Conservation (phyloP, 2,797 vertebrate genomes). For the Octomys mimax region DNA sequence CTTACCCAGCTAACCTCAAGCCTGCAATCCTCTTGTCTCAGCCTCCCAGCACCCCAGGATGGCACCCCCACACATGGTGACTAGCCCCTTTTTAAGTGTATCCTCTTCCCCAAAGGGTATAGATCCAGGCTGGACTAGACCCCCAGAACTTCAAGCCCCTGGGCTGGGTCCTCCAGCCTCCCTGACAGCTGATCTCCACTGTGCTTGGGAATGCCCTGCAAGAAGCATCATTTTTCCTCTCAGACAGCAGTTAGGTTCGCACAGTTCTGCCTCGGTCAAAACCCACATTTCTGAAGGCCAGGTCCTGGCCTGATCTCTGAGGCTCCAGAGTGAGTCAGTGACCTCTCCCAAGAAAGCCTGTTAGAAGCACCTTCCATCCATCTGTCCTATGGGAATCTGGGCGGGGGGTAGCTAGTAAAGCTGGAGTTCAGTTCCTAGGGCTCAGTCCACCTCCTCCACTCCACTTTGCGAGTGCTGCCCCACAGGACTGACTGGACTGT, state of each 20-base stretch:
- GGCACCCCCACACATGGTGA: neutral
- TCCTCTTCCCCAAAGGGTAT: neutral
- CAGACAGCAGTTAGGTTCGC: neutral
- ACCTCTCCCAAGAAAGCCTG: constrained; percentile 10
- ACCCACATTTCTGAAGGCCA: neutral
- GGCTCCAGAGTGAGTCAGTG: neutral
- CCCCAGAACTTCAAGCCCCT: neutral
- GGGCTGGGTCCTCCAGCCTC: neutral
- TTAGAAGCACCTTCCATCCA: neutral
- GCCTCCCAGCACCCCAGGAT: neutral
- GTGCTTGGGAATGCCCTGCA: neutral
- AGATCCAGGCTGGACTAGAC: neutral
- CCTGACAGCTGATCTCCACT: neutral
- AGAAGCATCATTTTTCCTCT: neutral
- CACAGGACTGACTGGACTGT: constrained; percentile 82
- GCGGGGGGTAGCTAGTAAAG: constrained; percentile 4
- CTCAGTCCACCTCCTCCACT: neutral
- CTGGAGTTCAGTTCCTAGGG: neutral
- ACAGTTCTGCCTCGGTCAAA: neutral
- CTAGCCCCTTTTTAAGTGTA: neutral
- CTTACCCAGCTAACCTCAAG: neutral
- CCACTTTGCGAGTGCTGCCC: constrained; percentile 83
- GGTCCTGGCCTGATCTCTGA: neutral
- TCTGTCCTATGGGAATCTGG: neutral
- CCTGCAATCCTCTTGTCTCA: neutral